Base-by-base conservation (phyloP, 2,797 vertebrate genomes). In the Sphenopsis melanotis region DNA sequence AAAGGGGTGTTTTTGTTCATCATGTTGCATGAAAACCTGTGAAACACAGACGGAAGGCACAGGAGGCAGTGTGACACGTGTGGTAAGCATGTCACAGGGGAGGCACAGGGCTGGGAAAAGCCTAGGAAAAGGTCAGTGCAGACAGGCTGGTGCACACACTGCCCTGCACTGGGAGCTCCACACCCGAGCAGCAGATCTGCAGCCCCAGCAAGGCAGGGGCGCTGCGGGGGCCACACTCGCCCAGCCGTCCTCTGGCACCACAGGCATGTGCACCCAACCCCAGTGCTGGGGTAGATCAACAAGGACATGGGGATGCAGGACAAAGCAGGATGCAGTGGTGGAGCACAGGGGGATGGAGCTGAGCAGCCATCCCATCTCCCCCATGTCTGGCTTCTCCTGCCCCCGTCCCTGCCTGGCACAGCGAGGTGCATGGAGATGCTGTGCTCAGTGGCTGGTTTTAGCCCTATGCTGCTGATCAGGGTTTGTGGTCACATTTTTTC, bases 401-500 rank as follows among this genome's bases (percentile, higher is more conserved):
- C 30, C 11, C 59, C 72, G 70, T 30, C 36, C 7, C 36, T 52
- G 63, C 66, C 77, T 56, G 84, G 75, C 88, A 36, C 50, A 56
- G 75, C 0, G 1, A 66, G 36, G 72, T 7, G 30, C 68, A 20
- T 12, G 12, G 49, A 65, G 39, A 87, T 18, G 66, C 59, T 85
- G 71, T 7, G 22, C 79, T 53, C 6, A 2, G 46, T 9, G 15
- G 22, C 39, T 91, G 87, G 9, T 70, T 89, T 80, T 59, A 95
- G 83, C 80, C 57, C 79, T 74, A 78, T 7, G 1, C 75, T 84
- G 86, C 36, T 20, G 63, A 36, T 87, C 89, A 57, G 89, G 47
- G 77, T 34, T 92, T 64, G 84, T 9, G n/a, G 95, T 94, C 94
- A 68, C 93, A 94, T 96, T 92, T 93, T 94, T 95, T 92, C 93